These are phyloP conservation scores for Drosophila sturtevanti DNA, from an alignment of 1,140 invertebrate species.

Conservation along the genomic window DNA sequence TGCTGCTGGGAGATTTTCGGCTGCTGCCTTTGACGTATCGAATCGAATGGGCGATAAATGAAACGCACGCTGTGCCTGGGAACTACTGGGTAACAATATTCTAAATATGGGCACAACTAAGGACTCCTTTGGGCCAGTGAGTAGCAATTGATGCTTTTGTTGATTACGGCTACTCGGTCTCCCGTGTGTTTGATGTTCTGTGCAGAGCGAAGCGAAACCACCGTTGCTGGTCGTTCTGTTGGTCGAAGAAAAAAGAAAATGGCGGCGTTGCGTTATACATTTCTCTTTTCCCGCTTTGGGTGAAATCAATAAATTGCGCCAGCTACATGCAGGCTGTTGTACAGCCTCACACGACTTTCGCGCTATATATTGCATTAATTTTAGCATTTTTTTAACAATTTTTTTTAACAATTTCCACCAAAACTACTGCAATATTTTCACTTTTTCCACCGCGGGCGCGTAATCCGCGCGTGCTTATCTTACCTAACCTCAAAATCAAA, in stretches of 20 bases:
- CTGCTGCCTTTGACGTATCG: conserved; percentile 42
- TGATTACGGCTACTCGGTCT: conserved; percentile 31
- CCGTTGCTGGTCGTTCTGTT: conserved; percentile 73
- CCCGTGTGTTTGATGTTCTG: conserved; percentile 70
- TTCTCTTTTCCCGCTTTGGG: conserved; percentile 47
- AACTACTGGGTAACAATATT: conserved; percentile 31
- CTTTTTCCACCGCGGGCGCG: conserved; percentile 43
- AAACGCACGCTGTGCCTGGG: conserved; percentile 61
- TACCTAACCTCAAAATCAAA: conserved; percentile 81
- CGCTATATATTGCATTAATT: conserved; percentile 70
- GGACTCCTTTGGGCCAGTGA: conserved; percentile 36
- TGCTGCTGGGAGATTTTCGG: conserved; percentile 39
- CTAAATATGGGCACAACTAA: conserved; percentile 29
- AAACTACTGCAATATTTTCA: conserved; percentile 20
- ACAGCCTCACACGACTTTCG: conserved; percentile 45
- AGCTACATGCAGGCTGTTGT: conserved; percentile 48
- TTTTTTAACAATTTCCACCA: conserved; percentile 16
- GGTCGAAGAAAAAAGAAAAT: conserved; percentile 81
- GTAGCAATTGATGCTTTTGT: not conserved
- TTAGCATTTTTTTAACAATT: conserved; percentile 55
- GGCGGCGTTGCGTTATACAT: conserved; percentile 76
- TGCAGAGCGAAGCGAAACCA: conserved; percentile 72
- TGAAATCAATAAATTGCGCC: conserved; percentile 79
- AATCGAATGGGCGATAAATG: conserved; percentile 49
- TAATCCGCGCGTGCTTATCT: conserved; percentile 64